A percentile compares a stretch with the other conserved stretches of the same genome.
phyloP scores from a whole-genome alignment of 2,113 vertebrate genomes.

The Falco punctatus region DNA sequence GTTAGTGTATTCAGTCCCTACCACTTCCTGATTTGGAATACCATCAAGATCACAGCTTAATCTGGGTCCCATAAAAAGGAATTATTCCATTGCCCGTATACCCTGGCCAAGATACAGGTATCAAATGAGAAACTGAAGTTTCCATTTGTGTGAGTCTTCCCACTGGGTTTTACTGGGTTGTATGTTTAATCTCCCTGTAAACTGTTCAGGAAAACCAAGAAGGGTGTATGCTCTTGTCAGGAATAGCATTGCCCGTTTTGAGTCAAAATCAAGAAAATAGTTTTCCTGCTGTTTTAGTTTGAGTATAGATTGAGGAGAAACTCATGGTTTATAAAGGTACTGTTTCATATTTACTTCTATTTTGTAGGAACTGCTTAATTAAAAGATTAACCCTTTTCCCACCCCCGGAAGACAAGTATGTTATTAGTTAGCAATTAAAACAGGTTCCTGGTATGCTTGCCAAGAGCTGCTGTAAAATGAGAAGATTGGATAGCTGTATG shows the following conservation, averaged over 20 bases:
- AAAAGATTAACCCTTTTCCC: neutral
- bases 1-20: neutral
- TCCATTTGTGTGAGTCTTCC: neutral
- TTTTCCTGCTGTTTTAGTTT: neutral
- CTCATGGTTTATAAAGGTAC: neutral
- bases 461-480: neutral
- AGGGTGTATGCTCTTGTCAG: neutral
- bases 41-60: neutral
- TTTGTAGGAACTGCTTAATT: neutral
- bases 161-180: neutral
- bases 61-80: neutral
- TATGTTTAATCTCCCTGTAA: neutral
- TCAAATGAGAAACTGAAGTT: neutral
- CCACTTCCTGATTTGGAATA: neutral
- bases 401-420: neutral
- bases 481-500: neutral
- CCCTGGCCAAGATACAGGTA: neutral
- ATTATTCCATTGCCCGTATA: neutral
- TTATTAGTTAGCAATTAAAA: neutral
- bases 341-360: neutral
- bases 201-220: neutral
- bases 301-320: neutral
- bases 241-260: neutral
- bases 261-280: neutral
- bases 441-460: neutral